phyloP scores from a whole-genome alignment of 2,888 invertebrate genomes.

The Stegana nigrithorax region DNA sequence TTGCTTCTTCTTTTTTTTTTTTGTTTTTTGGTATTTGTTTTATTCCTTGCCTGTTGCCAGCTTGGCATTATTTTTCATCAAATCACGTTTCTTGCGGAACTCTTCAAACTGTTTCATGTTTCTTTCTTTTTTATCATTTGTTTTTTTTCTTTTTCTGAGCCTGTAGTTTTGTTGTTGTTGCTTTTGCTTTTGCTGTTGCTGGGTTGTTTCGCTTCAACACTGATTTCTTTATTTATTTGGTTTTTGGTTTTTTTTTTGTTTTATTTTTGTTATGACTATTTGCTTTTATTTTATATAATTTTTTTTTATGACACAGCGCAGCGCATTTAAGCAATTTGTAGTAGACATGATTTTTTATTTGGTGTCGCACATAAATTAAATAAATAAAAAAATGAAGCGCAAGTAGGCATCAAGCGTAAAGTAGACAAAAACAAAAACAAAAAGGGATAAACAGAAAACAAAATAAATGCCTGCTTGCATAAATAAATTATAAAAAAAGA shows the following conservation, averaged over 20 bases:
- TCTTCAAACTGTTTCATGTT: conserved; percentile 53
- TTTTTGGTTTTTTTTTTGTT: background rate
- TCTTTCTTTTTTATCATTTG: conserved; percentile 19
- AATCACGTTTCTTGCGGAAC: conserved; percentile 54
- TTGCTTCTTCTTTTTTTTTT: conserved; percentile 4
- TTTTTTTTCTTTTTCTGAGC: background rate
- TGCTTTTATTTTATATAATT: too few species aligned
- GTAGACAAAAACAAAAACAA: too few species aligned
- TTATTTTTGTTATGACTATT: background rate
- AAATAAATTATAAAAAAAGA: too few species aligned
- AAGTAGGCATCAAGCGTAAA: too few species aligned
- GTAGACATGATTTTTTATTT: conserved; percentile 43
- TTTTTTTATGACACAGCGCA: conserved; percentile 20
- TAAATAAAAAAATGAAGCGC: too few species aligned
- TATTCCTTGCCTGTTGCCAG: conserved; percentile 27
- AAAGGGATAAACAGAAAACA: too few species aligned
- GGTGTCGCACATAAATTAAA: conserved; percentile 58
- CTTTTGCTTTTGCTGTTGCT: background rate
- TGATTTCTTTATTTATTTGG: conserved; percentile 6
- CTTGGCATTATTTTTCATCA: conserved; percentile 48
- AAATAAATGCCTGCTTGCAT: too few species aligned
- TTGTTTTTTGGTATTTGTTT: conserved; percentile 7
- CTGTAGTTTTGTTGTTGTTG: background rate
- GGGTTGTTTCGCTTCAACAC: background rate
- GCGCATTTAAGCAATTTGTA: conserved; percentile 50